These are phyloP conservation scores for Apogon talboti DNA, from an alignment of 2,797 vertebrate genomes.

Conservation along the genomic window DNA sequence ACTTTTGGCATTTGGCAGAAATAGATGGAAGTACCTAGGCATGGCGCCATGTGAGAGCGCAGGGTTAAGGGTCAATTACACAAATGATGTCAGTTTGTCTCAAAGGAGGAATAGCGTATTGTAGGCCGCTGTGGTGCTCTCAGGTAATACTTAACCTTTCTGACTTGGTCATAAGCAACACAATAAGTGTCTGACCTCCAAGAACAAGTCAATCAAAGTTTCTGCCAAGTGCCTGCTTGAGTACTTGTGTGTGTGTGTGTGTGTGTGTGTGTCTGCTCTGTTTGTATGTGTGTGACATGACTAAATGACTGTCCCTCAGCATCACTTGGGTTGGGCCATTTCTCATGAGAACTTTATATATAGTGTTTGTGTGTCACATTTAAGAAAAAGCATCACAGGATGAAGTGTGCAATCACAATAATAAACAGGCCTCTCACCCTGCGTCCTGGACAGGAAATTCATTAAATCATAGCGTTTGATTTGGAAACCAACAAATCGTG, in stretches of 20 bases:
- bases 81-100: slow-evolving; percentile 72
- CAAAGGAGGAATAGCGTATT: slow-evolving; percentile 53
- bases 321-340: slow-evolving; percentile 68
- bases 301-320: slow-evolving; percentile 40
- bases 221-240: slow-evolving; percentile 67
- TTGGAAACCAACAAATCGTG: slow-evolving; percentile 85
- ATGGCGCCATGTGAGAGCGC: slow-evolving; percentile 57
- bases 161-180: slow-evolving; percentile 69
- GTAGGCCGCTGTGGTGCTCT: slow-evolving; percentile 66
- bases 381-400: slow-evolving; percentile 84
- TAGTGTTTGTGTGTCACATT: slow-evolving; percentile 76
- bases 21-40: slow-evolving; percentile 34
- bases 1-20: slow-evolving; percentile 25
- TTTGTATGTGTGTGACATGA: slow-evolving; percentile 17
- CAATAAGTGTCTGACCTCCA: slow-evolving; percentile 74
- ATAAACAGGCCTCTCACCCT: slow-evolving; percentile 83
- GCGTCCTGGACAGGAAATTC: slow-evolving; percentile 83
- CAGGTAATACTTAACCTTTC: slow-evolving; percentile 79
- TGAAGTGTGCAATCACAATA: slow-evolving; percentile 84
- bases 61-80: slow-evolving; percentile 65
- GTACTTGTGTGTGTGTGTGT: too few species aligned
- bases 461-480: slow-evolving; percentile 88
- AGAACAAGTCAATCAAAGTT: slow-evolving; percentile 59
- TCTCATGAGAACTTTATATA: slow-evolving; percentile 84
- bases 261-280: neutral